A percentile compares a stretch with the other conserved stretches of the same genome.
Evolutionary conservation across 2,113 vertebrate genomes (phyloP).

Genomic region (Gobio gobio): DNA sequence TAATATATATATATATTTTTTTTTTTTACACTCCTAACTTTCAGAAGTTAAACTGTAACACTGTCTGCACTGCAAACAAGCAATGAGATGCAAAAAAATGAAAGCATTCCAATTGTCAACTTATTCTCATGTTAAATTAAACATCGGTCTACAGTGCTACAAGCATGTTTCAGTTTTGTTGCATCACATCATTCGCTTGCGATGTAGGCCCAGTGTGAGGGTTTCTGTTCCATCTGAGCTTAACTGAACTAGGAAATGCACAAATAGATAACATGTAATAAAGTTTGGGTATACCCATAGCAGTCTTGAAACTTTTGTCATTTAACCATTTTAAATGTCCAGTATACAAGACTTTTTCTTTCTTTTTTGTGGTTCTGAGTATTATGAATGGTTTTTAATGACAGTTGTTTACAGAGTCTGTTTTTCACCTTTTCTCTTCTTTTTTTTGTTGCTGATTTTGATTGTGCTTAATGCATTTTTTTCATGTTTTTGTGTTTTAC

Average conservation of each 20-base stretch:
- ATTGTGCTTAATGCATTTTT: neutral
- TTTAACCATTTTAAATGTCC: slow-evolving; percentile 1
- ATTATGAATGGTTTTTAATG: neutral
- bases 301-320: neutral
- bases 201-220: neutral
- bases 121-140: no score
- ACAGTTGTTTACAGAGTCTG: neutral
- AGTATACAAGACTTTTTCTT: neutral
- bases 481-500: slow-evolving; percentile 11
- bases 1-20: no score
- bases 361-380: neutral
- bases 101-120: neutral
- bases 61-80: neutral
- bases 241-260: neutral
- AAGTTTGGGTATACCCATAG: neutral
- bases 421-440: no score
- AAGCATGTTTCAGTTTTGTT: neutral
- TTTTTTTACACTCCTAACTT: neutral
- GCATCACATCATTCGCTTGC: neutral
- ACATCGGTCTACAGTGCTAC: no score
- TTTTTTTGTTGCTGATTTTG: slow-evolving; percentile 3
- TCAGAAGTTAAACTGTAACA: neutral
- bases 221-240: neutral
- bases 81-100: neutral
- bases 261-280: slow-evolving; percentile 2